phyloP scores from a whole-genome alignment of 1,140 invertebrate species.

The Drosophila prosaltans region DNA sequence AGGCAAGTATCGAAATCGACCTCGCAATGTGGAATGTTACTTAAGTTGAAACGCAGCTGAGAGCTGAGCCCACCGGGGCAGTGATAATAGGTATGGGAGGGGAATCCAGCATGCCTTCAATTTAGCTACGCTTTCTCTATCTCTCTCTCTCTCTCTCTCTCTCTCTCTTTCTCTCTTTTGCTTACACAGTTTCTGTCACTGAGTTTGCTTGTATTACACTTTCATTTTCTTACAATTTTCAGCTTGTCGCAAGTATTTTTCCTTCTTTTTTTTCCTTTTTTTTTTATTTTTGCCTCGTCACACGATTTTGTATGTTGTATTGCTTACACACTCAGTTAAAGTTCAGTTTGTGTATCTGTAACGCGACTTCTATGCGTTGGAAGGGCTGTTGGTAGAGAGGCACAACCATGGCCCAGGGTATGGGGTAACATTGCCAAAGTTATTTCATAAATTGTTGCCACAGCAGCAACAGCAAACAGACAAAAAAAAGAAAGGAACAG shows the following conservation, averaged over 20 bases:
- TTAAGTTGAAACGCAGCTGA: constrained; percentile 72
- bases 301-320: constrained; percentile 40
- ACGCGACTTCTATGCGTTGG: constrained; percentile 65
- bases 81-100: constrained; percentile 46
- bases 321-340: constrained; percentile 79
- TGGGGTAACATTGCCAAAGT: constrained; percentile 61
- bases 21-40: constrained; percentile 75
- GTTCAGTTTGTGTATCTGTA: constrained; percentile 78
- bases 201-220: constrained; percentile 46
- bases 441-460: constrained; percentile 81
- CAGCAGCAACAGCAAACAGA: constrained; percentile 73
- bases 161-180: neutral
- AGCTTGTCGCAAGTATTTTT: constrained; percentile 39
- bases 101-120: constrained; percentile 21
- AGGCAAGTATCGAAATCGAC: constrained; percentile 30
- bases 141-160: neutral
- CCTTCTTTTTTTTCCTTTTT: constrained; percentile 19
- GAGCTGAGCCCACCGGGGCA: constrained; percentile 46
- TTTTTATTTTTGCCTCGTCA: constrained; percentile 11
- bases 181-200: constrained; percentile 20
- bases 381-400: constrained; percentile 10
- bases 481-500: neutral
- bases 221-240: constrained; percentile 58
- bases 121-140: neutral
- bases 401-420: too few species aligned